Evolutionary conservation across 2,888 invertebrate genomes (phyloP).

Genomic region (Lithophane socia): DNA sequence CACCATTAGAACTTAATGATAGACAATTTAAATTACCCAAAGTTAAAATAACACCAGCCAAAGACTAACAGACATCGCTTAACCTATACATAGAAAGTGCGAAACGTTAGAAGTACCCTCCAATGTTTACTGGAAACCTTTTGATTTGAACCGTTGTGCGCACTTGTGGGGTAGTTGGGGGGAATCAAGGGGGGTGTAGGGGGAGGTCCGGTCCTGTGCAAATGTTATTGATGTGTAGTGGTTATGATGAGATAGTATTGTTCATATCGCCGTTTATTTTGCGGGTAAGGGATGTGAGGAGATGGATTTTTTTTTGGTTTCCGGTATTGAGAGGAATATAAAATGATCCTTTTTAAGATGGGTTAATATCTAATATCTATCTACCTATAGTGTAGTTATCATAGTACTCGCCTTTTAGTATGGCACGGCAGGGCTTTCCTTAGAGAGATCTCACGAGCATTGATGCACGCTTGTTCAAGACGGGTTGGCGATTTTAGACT

Average conservation of each 20-base stretch:
- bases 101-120: constrained; percentile 71
- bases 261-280: constrained; percentile 76
- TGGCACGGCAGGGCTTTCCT: background rate
- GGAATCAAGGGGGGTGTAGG: constrained; percentile 42
- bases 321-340: background rate
- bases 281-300: constrained; percentile 60
- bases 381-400: background rate
- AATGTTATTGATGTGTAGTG: constrained; percentile 77
- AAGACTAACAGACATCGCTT: constrained; percentile 41
- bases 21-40: constrained; percentile 20
- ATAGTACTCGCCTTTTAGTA: background rate
- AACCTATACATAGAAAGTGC: constrained; percentile 50
- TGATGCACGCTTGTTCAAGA: too few relatives aligned
- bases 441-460: background rate
- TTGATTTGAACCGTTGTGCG: constrained; percentile 80
- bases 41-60: constrained; percentile 22
- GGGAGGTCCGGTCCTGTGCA: constrained; percentile 74
- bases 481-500: background rate
- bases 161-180: constrained; percentile 68
- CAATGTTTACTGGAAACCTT: constrained; percentile 77
- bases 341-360: constrained; percentile 7
- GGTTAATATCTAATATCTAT: background rate
- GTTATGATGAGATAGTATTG: constrained; percentile 76
- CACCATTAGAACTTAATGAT: constrained; percentile 21
- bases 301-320: constrained; percentile 49